Evolutionary conservation across 2,888 invertebrate species (phyloP), one percentile per base, ranked within the genome.

Genomic region (Sinelater perroti): DNA sequence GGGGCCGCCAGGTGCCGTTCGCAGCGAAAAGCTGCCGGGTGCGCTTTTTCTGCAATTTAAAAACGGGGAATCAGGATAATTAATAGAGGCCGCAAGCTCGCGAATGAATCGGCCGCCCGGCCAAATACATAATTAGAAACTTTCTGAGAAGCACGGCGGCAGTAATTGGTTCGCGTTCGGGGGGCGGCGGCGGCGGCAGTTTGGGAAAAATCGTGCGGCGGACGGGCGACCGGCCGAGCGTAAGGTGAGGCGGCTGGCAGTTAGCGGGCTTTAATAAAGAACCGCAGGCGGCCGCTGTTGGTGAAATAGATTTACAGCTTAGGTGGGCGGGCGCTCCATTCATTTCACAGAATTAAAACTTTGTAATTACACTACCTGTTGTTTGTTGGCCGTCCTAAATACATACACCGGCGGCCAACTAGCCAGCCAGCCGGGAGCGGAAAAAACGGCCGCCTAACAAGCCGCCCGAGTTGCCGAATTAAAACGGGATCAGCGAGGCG

Each of bases 281-380:
- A 54, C 59, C 50, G 54, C 59, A 36, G 59, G 60, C 60, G 56
- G 56, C 60, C 60, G 56, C 45, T 60, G 60, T 60, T 60, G 58
- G 52, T 53, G 53, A 47, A 53, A 54, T 50, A 61, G 57, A 61
- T 61, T 61, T 61, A 58, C 61, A 50, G 53, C 56, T 56, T 60
- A 53, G 42, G 56, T 56, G 36, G 53, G 53, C 61, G 49, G 55
- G 40, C 50, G 51, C 51, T 58, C 55, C 58, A 55, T 54, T 54
- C 57, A 61, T 57, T 61, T 57, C 54, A 53, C 50, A 56, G 61
- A 60, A 61, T 64, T 64, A 64, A 61, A 64, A 64, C 61, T 64
- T 61, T 64, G 60, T 64, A 64, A 64, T 64, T 64, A 62, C 58
- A 45, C 54, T 59, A 59, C 59, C 59, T 59, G 59, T 59, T 59